Percentiles rank a stretch among this genome's conserved stretches.
phyloP scores from a whole-genome alignment of 2,113 vertebrate genomes.

The Bettongia penicillata region DNA sequence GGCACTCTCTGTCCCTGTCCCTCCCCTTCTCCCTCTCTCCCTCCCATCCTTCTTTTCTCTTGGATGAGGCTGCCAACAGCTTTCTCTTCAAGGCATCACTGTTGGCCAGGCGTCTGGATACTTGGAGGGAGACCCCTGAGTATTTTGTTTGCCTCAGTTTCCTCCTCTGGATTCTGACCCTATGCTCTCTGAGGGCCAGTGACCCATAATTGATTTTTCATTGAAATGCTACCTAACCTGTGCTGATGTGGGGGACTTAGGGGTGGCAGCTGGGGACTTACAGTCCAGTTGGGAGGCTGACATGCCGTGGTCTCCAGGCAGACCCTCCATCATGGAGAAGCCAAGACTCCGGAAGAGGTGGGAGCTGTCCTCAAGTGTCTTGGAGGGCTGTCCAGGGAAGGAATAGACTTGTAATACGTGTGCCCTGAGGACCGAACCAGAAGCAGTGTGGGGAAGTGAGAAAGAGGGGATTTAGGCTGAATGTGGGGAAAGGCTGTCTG shows the following conservation, averaged over 20 bases:
- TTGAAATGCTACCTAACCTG: neutral
- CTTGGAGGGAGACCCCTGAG: neutral
- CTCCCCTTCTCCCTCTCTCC: constrained; percentile 15
- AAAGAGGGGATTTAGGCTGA: neutral
- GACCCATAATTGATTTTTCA: neutral
- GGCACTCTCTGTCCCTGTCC: neutral
- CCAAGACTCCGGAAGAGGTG: neutral
- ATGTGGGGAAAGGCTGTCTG: neutral
- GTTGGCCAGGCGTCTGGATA: constrained; percentile 43
- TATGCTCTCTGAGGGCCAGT: neutral
- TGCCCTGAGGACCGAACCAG: neutral
- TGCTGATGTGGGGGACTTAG: neutral
- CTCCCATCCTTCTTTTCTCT: neutral
- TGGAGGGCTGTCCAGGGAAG: neutral
- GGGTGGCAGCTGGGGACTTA: neutral
- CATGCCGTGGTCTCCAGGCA: neutral
- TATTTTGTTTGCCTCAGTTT: neutral
- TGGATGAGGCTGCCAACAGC: neutral
- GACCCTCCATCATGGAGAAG: neutral
- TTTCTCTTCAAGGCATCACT: neutral
- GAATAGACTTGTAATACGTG: neutral
- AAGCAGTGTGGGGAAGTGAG: neutral
- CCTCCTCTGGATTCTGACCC: neutral
- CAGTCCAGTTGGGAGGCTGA: neutral
- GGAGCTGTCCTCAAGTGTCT: neutral